phyloP scores from a whole-genome alignment of 2,797 vertebrate species.

The Sarcophilus harrisii region DNA sequence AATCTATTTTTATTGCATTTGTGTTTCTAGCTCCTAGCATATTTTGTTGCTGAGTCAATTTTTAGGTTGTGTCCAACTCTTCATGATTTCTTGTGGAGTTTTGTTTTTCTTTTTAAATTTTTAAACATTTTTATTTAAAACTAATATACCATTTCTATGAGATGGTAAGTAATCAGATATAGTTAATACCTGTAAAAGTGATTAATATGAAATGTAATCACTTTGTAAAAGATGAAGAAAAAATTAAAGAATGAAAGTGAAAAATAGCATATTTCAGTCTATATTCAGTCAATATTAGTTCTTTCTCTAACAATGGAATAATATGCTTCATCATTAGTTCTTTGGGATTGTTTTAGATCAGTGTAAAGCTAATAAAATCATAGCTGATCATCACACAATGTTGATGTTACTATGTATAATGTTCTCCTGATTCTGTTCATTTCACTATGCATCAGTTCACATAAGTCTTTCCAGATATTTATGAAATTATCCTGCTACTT shows the following conservation, averaged over 20 bases:
- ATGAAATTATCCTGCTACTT: background rate
- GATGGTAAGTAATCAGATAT: background rate
- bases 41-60: background rate
- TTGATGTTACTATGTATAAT: background rate
- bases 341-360: background rate
- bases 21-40: background rate
- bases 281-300: background rate
- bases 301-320: background rate
- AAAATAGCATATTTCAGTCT: background rate
- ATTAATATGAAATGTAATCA: too few relatives aligned
- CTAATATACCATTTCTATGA: background rate
- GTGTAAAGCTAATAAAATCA: background rate
- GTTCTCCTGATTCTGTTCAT: background rate
- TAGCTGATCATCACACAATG: background rate
- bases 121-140: background rate
- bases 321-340: background rate
- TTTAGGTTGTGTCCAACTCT: background rate
- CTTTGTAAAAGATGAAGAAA: background rate
- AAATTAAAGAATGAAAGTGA: background rate
- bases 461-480: background rate
- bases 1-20: background rate
- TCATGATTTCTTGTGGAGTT: background rate
- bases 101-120: background rate
- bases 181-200: too few relatives aligned
- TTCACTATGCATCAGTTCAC: background rate